Evolutionary conservation across 1,140 invertebrate genomes (phyloP), one percentile per base, ranked within the genome.

Genomic region (Heliconius hermathena): DNA sequence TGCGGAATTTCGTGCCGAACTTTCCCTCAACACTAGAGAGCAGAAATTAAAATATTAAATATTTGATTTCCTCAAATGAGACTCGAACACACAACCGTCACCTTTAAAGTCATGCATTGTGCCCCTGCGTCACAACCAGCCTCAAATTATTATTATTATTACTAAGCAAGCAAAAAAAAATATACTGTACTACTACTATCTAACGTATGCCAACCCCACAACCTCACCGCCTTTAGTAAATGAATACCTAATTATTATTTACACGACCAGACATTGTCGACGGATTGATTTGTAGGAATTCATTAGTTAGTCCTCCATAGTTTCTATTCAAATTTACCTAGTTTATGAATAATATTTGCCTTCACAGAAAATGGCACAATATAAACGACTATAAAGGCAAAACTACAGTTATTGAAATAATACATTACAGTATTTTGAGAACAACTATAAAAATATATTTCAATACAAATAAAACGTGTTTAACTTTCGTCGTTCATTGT

Each of bases 251-350:
- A 78, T 78, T 78, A 78, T 49, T 78, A 78, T 78, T 78, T 78
- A 78, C 77, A 78, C 72, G 38, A 36, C 77, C 57, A 74, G 72
- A 74, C 54, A 71, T n/a, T 46, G 72, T 22, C 29, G 60, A 78
- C 73, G 77, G 72, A 78, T 78, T 78, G 77, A 78, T 74, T 78
- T 78, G 54, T 57, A 74, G 73, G 72, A 78, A 78, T 78, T 74
- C 72, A 78, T 78, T 78, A 74, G 22, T 57, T 54, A 78, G 73
- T 78, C 72, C 46, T 38, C 57, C 72, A 78, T 78, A 74, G 72
- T 78, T 77, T 71, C 76, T 71, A 77, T 77, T 73, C 73, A 78
- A 78, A 78, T 78, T 78, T 60, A 78, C 71, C 13, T 74, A 29
- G 52, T 52, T 8, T 74, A 78, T 78, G 77, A 78, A 78, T 78